Conservation (phyloP, 1,140 invertebrate species). For the Lepidurus couesii region DNA sequence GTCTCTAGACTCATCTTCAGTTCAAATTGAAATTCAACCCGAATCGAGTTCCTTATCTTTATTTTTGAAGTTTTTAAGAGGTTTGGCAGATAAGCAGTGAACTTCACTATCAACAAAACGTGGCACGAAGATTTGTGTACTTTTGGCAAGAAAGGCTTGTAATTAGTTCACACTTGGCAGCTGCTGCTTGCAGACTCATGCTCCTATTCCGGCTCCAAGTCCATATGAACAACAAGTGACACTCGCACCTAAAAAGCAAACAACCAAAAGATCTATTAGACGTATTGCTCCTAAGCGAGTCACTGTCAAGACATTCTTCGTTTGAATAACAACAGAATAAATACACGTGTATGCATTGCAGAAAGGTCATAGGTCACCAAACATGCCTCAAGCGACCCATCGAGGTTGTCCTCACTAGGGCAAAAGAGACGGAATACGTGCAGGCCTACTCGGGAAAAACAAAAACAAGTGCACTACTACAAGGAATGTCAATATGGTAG, state of each 20-base stretch:
- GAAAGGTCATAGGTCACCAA: no score
- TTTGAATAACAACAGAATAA: no score
- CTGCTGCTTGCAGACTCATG: not conserved
- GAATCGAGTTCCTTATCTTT: not conserved
- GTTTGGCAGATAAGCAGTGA: not conserved
- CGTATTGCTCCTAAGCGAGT: no score
- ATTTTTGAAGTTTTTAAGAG: not conserved
- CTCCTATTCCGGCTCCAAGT: not conserved
- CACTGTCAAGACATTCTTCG: no score
- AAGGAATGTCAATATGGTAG: no score
- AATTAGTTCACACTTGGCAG: not conserved
- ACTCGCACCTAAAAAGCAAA: not conserved
- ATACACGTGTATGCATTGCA: no score
- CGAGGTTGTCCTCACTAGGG: no score
- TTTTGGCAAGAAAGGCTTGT: not conserved
- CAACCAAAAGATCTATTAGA: not conserved
- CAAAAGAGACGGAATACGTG: no score
- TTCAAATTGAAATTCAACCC: not conserved
- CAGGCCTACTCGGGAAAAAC: no score
- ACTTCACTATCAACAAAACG: not conserved
- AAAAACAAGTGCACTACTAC: no score
- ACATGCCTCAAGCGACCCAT: no score
- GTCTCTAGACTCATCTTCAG: conserved; percentile 33
- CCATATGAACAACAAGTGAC: not conserved
- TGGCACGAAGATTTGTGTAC: not conserved